Evolutionary conservation across 2,888 invertebrate genomes (phyloP).

Genomic region (Drosophila engyochracea): DNA sequence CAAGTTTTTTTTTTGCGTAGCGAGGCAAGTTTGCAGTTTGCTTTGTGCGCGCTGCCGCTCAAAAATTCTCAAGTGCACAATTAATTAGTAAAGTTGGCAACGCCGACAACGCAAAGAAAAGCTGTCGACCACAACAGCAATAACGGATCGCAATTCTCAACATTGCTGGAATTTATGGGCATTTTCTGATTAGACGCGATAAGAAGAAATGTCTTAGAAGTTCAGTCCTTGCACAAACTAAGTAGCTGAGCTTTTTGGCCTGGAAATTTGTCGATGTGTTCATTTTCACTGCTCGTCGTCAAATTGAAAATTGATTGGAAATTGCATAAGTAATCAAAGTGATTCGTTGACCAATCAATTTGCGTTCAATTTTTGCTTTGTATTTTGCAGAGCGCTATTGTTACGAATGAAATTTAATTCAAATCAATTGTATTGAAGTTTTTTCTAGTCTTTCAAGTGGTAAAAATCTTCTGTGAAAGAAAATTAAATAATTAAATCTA

Average conservation of each 20-base stretch:
- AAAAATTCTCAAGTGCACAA: conserved; percentile 79
- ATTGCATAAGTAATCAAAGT: conserved; percentile 72
- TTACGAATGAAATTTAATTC: conserved; percentile 39
- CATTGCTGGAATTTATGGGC: conserved; percentile 64
- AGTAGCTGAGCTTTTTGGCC: conserved; percentile 51
- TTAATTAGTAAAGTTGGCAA: conserved; percentile 77
- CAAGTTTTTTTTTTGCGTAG: conserved; percentile 54
- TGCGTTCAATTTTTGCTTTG: conserved; percentile 36
- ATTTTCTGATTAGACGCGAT: conserved; percentile 64
- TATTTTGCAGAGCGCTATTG: conserved; percentile 26
- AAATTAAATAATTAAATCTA: conserved; percentile 7
- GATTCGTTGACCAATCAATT: conserved; percentile 40
- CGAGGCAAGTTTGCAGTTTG: conserved; percentile 67
- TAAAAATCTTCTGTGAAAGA: background rate
- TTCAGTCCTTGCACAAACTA: conserved; percentile 24
- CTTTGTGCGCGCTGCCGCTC: conserved; percentile 62
- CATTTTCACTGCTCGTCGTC: conserved; percentile 13
- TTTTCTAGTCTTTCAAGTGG: conserved; percentile 24
- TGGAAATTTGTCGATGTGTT: conserved; percentile 7
- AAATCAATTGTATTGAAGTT: conserved; percentile 19
- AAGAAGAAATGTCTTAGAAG: conserved; percentile 27
- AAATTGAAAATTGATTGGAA: conserved; percentile 74
- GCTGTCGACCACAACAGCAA: conserved; percentile 1
- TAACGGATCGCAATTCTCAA: conserved; percentile 28
- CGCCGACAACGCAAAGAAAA: conserved; percentile 26